A percentile compares a stretch with the other conserved stretches of the same genome.
These are phyloP conservation scores for Amphipoea lucens DNA, from an alignment of 2,888 invertebrate genomes.

Conservation along the genomic window DNA sequence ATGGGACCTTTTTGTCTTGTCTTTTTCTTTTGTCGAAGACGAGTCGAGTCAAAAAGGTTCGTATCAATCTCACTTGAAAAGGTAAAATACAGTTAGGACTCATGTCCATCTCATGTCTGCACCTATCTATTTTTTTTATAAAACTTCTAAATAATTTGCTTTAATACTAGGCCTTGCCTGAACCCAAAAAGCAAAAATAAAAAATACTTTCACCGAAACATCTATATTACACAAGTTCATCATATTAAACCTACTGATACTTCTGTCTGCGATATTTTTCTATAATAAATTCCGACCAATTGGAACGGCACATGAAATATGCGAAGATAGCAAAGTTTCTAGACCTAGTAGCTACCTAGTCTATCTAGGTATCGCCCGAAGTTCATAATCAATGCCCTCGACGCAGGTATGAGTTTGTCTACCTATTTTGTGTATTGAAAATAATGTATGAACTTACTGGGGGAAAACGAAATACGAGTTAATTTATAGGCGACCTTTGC, in stretches of 20 bases:
- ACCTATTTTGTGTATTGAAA: constrained; percentile 31
- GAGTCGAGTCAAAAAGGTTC: constrained; percentile 17
- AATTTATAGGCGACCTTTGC: background rate
- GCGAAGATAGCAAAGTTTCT: constrained; percentile 63
- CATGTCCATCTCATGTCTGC: background rate
- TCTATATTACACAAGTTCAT: constrained; percentile 33
- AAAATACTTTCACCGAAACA: constrained; percentile 9
- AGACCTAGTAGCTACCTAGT: constrained; percentile 54
- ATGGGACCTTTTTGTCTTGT: constrained; percentile 9
- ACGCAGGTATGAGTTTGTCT: constrained; percentile 28
- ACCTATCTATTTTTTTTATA: background rate
- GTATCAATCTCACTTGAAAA: constrained; percentile 15
- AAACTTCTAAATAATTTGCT: background rate
- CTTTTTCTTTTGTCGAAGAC: constrained; percentile 6
- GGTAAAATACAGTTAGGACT: background rate
- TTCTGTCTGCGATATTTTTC: constrained; percentile 45
- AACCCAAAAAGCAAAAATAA: background rate
- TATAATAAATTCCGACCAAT: constrained; percentile 61
- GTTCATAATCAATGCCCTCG: constrained; percentile 54
- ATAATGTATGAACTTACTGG: constrained; percentile 28
- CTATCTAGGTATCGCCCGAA: constrained; percentile 37
- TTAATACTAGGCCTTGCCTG: background rate
- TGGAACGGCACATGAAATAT: constrained; percentile 64
- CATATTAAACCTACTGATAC: constrained; percentile 42
- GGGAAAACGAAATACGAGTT: constrained; percentile 2